Evolutionary conservation across 1,140 invertebrate species (phyloP).

Genomic region (Atta texana): DNA sequence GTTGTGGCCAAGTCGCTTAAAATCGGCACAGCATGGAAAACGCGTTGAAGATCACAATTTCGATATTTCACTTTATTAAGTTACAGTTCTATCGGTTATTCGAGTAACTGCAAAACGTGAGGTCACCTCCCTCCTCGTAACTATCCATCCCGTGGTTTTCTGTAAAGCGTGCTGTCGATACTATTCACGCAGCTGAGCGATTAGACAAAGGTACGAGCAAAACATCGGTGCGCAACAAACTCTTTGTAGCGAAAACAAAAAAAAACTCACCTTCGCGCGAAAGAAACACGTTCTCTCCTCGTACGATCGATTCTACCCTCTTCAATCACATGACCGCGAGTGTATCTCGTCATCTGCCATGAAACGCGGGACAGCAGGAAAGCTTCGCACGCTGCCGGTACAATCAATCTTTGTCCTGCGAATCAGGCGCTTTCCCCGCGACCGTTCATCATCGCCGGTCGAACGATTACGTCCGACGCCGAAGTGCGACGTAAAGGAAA

Average conservation of each 20-base stretch:
- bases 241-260: background rate
- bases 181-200: slow-evolving; percentile 15
- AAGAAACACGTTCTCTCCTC: slow-evolving; percentile 31
- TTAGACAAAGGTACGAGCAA: slow-evolving; percentile 32
- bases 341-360: slow-evolving; percentile 61
- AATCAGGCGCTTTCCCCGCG: slow-evolving; percentile 52
- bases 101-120: background rate
- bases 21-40: no score
- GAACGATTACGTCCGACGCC: slow-evolving; percentile 51
- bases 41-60: background rate
- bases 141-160: background rate
- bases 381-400: slow-evolving; percentile 58
- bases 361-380: slow-evolving; percentile 57
- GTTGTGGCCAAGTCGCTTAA: no score
- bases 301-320: slow-evolving; percentile 58
- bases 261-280: background rate
- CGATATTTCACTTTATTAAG: background rate
- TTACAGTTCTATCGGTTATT: background rate
- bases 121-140: background rate
- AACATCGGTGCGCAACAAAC: slow-evolving; percentile 3
- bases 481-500: slow-evolving; percentile 35
- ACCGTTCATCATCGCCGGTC: slow-evolving; percentile 61
- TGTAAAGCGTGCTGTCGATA: slow-evolving; percentile 13
- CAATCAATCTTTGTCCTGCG: slow-evolving; percentile 62
- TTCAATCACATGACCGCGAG: slow-evolving; percentile 59